Base-by-base conservation (phyloP, 2,888 invertebrate genomes). In the Pammene fasciana region DNA sequence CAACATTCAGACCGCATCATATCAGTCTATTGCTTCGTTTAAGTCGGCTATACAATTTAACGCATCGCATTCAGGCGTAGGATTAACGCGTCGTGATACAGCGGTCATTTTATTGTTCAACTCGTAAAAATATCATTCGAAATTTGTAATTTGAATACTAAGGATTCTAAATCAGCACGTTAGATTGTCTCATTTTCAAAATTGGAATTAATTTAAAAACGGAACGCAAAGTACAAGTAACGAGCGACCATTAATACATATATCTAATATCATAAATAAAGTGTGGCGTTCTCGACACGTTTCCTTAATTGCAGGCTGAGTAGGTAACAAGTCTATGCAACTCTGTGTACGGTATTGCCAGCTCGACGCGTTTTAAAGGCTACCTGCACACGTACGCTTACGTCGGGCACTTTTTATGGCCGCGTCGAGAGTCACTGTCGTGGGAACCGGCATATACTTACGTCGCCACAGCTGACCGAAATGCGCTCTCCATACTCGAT, bases 391-490 rank as follows among this genome's bases (percentile, higher is more conserved):
- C 90, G 90, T 88, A 89, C 88, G 86, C 85, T 87, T 84, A 86
- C 89, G 87, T 88, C 86, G 87, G 79, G 82, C 85, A 86, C 89
- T 92, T 92, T 90, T 92, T 90, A 92, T 92, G 89, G 89, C 86
- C 79, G 86, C 76, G 83, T 85, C 87, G 85, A 86, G 85, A 88
- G 87, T 90, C 88, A 88, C 87, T 87, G 90, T 82, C 91, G 93
- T 93, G 90, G 89, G 92, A 93, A 93, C 90, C 87, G 82, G 89
- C 92, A 89, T 90, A 87, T 84, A 89, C 92, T 90, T 90, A 89
- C 86, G 79, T 84, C 82, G 84, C 86, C 84, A 88, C 92, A 90
- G 91, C 92, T 92, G 92, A 90, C 92, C 92, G 88, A 92, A 93
- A 91, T 92, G 90, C 92, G 92, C 86, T 90, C 89, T 90, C 88